These are phyloP conservation scores for Drosophila mulleri DNA, from an alignment of 2,888 invertebrate genomes.

Conservation along the genomic window DNA sequence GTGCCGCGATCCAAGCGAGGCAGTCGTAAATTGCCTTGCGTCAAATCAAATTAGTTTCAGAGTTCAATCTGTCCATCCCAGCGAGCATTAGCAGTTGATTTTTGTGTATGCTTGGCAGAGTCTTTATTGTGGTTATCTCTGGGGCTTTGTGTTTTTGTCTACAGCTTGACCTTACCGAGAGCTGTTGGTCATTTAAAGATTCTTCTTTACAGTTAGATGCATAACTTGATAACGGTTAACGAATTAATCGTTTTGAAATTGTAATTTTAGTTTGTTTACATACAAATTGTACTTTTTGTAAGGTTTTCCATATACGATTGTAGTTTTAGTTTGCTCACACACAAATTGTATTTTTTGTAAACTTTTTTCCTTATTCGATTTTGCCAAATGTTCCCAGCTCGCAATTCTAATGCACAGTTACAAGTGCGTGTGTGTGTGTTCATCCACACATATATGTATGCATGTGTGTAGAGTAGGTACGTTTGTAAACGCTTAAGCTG, in stretches of 20 bases:
- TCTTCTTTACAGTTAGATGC: slow-evolving; percentile 48
- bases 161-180: slow-evolving; percentile 16
- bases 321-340: slow-evolving; percentile 5
- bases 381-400: slow-evolving; percentile 4
- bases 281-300: background rate
- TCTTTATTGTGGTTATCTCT: slow-evolving; percentile 51
- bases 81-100: slow-evolving; percentile 30
- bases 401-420: background rate
- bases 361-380: background rate
- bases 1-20: slow-evolving; percentile 16
- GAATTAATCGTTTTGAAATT: slow-evolving; percentile 21
- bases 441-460: background rate
- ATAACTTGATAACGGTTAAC: slow-evolving; percentile 26
- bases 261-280: slow-evolving; percentile 7
- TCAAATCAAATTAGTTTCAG: slow-evolving; percentile 65
- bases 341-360: background rate
- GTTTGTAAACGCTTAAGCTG: background rate
- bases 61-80: slow-evolving; percentile 43
- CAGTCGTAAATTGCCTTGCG: slow-evolving; percentile 62
- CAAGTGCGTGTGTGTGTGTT: background rate
- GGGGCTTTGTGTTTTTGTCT: slow-evolving; percentile 3
- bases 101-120: slow-evolving; percentile 17
- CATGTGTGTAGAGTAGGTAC: background rate
- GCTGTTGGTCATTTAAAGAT: slow-evolving; percentile 36
- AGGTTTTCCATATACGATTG: slow-evolving; percentile 3